phyloP scores from a whole-genome alignment of 2,888 invertebrate genomes.

The Carterocephalus palaemon region DNA sequence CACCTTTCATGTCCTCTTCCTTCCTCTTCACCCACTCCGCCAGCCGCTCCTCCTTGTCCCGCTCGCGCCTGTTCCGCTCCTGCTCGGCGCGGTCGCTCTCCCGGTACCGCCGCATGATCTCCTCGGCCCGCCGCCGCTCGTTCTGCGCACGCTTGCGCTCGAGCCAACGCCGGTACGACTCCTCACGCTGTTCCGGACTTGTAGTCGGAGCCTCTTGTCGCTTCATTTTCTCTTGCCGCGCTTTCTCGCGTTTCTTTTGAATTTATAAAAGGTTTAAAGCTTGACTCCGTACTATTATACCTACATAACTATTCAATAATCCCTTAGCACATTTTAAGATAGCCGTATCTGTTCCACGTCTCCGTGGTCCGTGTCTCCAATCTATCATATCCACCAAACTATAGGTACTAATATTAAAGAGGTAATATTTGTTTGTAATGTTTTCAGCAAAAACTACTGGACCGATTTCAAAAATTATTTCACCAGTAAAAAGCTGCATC shows the following conservation, averaged over 20 bases:
- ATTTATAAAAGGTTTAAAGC: background rate
- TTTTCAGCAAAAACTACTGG: no score
- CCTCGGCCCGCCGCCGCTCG: constrained; percentile 61
- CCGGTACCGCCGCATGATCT: constrained; percentile 58
- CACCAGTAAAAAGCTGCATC: no score
- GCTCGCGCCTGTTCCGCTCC: constrained; percentile 56
- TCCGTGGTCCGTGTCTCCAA: no score
- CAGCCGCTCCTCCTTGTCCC: constrained; percentile 67
- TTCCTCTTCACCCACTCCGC: constrained; percentile 80
- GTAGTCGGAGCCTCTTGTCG: constrained; percentile 41
- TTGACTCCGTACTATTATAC: no score
- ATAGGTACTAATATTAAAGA: no score
- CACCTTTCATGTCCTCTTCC: constrained; percentile 79
- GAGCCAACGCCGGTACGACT: constrained; percentile 76
- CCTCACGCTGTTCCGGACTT: constrained; percentile 67
- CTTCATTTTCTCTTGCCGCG: constrained; percentile 51
- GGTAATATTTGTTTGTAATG: no score
- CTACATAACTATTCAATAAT: no score
- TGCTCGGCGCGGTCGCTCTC: constrained; percentile 56
- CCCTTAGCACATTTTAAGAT: no score
- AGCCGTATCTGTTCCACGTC: no score
- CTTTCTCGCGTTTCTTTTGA: constrained; percentile 56
- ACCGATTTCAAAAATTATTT: no score
- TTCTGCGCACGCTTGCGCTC: constrained; percentile 65
- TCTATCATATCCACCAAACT: no score